Percentiles rank a stretch among this genome's conserved stretches.
Conservation (phyloP, 2,888 invertebrate genomes). For the Trisateles emortualis region DNA sequence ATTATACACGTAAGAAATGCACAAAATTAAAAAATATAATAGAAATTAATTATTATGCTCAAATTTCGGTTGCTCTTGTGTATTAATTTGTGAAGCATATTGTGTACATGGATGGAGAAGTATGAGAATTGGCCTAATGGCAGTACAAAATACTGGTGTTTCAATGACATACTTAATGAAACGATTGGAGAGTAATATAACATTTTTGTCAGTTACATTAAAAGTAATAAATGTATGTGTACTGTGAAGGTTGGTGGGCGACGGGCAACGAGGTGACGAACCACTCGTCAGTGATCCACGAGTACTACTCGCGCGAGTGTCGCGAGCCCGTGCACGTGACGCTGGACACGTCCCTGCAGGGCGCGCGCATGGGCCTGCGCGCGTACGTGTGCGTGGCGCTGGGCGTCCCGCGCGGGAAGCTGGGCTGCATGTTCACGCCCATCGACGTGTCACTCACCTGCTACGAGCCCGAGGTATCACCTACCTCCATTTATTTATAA, state of each 20-base stretch:
- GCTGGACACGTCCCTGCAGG: constrained; percentile 96
- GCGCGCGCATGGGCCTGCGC: constrained; percentile 96
- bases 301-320: constrained; percentile 98
- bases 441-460: constrained; percentile 95
- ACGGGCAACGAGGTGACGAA: constrained; percentile 99
- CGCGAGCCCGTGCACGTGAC: constrained; percentile 98
- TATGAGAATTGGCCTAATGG: no score
- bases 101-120: no score
- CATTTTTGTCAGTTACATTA: no score
- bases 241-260: constrained; percentile 95
- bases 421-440: constrained; percentile 98
- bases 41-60: no score
- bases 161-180: neutral
- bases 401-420: constrained; percentile 97
- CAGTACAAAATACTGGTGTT: no score
- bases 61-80: no score
- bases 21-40: no score
- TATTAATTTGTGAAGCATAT: no score
- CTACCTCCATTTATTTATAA: no score
- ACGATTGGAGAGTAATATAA: no score
- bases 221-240: neutral
- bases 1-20: no score
- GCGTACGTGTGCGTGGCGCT: constrained; percentile 97
- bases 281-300: constrained; percentile 98
- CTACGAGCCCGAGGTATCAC: constrained; percentile 97